These are phyloP conservation scores for Gortyna flavago DNA, from an alignment of 2,888 invertebrate species.

Conservation along the genomic window DNA sequence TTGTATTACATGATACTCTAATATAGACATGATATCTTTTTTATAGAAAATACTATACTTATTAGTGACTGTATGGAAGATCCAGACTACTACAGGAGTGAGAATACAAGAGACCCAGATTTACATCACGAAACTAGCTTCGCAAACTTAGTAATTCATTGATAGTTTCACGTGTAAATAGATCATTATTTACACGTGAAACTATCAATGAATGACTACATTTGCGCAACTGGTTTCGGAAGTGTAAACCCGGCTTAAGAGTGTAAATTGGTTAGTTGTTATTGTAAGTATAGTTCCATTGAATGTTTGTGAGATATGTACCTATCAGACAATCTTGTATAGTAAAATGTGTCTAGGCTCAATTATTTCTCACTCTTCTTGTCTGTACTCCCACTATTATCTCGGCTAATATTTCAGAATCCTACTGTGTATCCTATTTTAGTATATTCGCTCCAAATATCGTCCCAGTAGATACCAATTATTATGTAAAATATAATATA, in stretches of 20 bases:
- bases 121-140: not conserved
- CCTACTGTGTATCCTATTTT: conserved; percentile 55
- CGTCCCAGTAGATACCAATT: conserved; percentile 44
- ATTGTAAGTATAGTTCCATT: conserved; percentile 21
- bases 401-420: conserved; percentile 47
- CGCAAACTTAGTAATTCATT: not conserved
- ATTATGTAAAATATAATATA: conserved; percentile 36
- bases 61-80: conserved; percentile 36
- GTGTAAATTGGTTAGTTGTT: conserved; percentile 1
- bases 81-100: conserved; percentile 40
- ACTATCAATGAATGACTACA: not conserved
- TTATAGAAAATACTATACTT: conserved; percentile 51
- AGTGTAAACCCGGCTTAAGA: not conserved
- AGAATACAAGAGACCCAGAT: not conserved
- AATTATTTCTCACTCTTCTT: conserved; percentile 38
- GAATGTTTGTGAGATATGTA: not conserved
- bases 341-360: conserved; percentile 16
- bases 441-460: conserved; percentile 47
- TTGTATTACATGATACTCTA: conserved; percentile 33
- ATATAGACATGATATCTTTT: conserved; percentile 28
- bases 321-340: conserved; percentile 15
- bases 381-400: conserved; percentile 39
- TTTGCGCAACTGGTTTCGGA: not conserved
- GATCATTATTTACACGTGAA: too few species aligned
- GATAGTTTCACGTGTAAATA: not conserved